These are phyloP conservation scores for Boloria euphrosyne DNA, from an alignment of 2,888 invertebrate species.

Conservation along the genomic window DNA sequence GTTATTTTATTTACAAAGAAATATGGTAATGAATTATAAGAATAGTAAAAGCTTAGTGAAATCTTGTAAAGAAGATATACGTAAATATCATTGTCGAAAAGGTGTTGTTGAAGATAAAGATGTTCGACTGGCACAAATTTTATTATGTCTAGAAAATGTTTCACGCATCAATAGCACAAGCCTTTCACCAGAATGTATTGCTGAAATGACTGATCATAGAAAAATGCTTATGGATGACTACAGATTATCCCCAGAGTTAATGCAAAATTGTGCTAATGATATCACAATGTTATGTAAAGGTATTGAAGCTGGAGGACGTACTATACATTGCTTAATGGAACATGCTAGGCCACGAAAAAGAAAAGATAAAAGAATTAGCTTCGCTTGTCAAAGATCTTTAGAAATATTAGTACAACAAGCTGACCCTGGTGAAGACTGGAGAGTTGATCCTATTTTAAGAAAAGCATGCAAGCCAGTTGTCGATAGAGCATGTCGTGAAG, in stretches of 20 bases:
- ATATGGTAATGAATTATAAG: slow-evolving; percentile 95
- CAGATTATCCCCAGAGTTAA: slow-evolving; percentile 95
- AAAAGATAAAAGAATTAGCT: slow-evolving; percentile 85
- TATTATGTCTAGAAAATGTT: slow-evolving; percentile 94
- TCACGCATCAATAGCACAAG: slow-evolving; percentile 87
- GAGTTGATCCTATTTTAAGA: slow-evolving; percentile 94
- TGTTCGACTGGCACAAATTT: slow-evolving; percentile 92
- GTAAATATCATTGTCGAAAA: slow-evolving; percentile 91
- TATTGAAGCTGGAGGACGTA: slow-evolving; percentile 91
- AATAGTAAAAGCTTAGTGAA: slow-evolving; percentile 93
- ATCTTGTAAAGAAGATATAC: slow-evolving; percentile 95
- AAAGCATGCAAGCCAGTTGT: slow-evolving; percentile 94
- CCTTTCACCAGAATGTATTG: slow-evolving; percentile 89
- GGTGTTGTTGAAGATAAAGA: slow-evolving; percentile 91
- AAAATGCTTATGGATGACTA: slow-evolving; percentile 96
- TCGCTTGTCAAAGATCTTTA: slow-evolving; percentile 89
- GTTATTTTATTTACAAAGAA: slow-evolving; percentile 91
- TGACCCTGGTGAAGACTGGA: slow-evolving; percentile 97
- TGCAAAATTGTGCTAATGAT: slow-evolving; percentile 92
- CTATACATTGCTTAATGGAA: slow-evolving; percentile 97
- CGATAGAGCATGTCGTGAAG: slow-evolving; percentile 87
- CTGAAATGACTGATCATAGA: slow-evolving; percentile 95
- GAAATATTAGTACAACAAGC: slow-evolving; percentile 91
- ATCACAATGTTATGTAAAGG: slow-evolving; percentile 89
- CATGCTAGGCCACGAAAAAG: slow-evolving; percentile 87